These are phyloP conservation scores for Cataglyphis livida DNA, from an alignment of 2,888 invertebrate genomes.

Conservation along the genomic window DNA sequence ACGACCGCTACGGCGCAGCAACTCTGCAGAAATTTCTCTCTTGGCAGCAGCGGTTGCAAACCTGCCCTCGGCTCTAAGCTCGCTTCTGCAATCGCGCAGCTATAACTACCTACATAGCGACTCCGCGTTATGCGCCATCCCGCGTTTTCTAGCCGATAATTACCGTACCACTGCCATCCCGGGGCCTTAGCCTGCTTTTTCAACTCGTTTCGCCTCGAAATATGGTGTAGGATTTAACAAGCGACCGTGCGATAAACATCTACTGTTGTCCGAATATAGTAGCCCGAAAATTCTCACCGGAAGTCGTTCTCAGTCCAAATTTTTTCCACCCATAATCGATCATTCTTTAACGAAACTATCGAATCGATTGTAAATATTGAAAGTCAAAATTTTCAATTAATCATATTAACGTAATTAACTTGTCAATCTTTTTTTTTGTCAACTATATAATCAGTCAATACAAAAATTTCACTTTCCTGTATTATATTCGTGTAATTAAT, in stretches of 20 bases:
- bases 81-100: conserved; percentile 52
- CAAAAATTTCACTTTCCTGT: background rate
- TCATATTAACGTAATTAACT: background rate
- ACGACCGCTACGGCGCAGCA: conserved; percentile 53
- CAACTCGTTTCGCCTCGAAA: conserved; percentile 20
- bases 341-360: background rate
- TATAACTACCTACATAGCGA: conserved; percentile 32
- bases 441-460: background rate
- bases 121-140: conserved; percentile 32
- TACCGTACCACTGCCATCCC: conserved; percentile 43
- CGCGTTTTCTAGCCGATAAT: conserved; percentile 47
- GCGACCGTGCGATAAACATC: conserved; percentile 10
- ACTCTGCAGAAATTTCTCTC: conserved; percentile 63
- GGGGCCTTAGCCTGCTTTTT: conserved; percentile 44
- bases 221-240: background rate
- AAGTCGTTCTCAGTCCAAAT: background rate
- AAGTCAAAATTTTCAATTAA: background rate
- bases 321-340: background rate
- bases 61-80: conserved; percentile 65
- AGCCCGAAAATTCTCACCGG: background rate
- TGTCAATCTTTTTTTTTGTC: background rate
- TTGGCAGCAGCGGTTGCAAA: conserved; percentile 54
- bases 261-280: background rate
- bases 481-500: background rate
- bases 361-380: too few relatives aligned